Evolutionary conservation across 2,113 vertebrate genomes (phyloP).

Genomic region (Diadophis punctatus): DNA sequence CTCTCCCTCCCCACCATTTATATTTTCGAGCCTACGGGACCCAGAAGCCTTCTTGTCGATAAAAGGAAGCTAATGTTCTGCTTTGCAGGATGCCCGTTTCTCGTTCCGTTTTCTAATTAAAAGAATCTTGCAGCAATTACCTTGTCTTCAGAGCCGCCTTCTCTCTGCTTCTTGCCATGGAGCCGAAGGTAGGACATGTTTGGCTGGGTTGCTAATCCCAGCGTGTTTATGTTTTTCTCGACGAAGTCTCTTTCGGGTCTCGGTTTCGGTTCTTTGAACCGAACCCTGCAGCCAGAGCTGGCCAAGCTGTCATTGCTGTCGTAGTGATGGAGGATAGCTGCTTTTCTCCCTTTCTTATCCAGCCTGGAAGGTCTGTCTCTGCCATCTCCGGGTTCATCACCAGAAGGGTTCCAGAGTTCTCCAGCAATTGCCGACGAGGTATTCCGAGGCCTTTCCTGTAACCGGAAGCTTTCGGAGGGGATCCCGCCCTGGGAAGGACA

Average conservation of each 20-base stretch:
- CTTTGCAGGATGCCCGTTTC: background rate
- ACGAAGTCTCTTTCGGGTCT: constrained; percentile 71
- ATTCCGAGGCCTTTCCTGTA: constrained; percentile 29
- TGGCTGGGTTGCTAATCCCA: constrained; percentile 70
- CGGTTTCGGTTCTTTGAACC: background rate
- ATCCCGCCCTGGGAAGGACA: constrained; percentile 32
- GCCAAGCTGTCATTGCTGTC: constrained; percentile 27
- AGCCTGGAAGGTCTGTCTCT: background rate
- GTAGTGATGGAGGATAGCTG: background rate
- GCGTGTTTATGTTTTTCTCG: constrained; percentile 79
- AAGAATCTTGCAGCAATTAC: constrained; percentile 53
- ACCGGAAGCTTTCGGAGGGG: background rate
- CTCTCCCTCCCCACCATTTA: background rate
- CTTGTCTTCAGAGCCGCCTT: constrained; percentile 51
- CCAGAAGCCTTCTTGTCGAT: background rate
- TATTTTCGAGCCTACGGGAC: background rate
- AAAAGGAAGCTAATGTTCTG: background rate
- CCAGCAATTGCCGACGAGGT: background rate
- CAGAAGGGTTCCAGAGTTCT: constrained; percentile 31
- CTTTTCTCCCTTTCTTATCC: background rate
- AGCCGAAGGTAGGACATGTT: constrained; percentile 74
- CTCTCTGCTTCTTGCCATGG: constrained; percentile 66
- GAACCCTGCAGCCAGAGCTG: constrained; percentile 11
- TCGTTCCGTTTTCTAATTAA: background rate
- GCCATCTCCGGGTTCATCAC: background rate